Evolutionary conservation across 2,888 invertebrate species (phyloP), one percentile per base, ranked within the genome.

Genomic region (Adineta ricciae): DNA sequence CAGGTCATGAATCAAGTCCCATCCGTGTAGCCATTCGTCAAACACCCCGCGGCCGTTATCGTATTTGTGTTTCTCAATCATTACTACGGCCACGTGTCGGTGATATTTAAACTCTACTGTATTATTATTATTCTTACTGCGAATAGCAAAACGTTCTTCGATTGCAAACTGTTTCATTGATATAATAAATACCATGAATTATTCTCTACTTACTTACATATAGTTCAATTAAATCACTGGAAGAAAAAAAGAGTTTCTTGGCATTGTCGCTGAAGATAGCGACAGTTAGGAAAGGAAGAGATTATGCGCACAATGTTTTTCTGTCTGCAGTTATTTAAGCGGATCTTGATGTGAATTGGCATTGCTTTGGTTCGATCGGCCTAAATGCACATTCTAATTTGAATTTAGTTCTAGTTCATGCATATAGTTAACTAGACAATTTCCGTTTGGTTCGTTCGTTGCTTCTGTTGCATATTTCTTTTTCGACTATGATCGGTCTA

Each of bases 41-140:
- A 78, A 78, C 78, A 41, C n/a, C 78, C 1, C 78, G 16, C 9
- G 78, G 78, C 3, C 38, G n/a, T 41, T 32, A 78, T 78, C 38
- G 19, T 21, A 41, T 78, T 38, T 78, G 78, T 41, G 78, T 78
- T 41, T 78, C 78, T 32, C 78, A 78, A 78, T 38, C 78, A 41
- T 78, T 78, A 41, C n/a, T 78, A n/a, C 78, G 78, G 24, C 21
- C 41, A 41, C 78, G 38, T 78, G 38, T 32, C 7, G 36, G 24
- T 41, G 78, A 78, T 24, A 9, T 41, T 2, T 78, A 41, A 41
- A 24, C 7, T 1, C 46, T 46, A 38, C 8, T 41, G 24, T 38
- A 73, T 19, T 38, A 2, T 38, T 36, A 32, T 41, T 8, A 38
- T 46, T 46, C 46, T n/a, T n/a, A 46, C 46, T 11, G 11, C 11